Conservation (phyloP, 1,140 invertebrate genomes). For the Trachymyrmex cornetzi region DNA sequence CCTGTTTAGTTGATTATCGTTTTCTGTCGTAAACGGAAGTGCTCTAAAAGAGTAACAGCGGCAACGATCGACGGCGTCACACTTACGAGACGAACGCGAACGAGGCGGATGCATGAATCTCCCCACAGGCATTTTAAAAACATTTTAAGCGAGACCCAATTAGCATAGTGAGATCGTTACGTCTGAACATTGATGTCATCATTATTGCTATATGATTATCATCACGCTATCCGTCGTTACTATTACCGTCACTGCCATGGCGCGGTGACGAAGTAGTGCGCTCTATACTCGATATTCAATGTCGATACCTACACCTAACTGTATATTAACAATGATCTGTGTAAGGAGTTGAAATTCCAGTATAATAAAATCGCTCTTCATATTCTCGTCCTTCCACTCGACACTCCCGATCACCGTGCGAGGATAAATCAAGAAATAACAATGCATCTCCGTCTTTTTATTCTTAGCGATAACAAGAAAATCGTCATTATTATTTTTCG, state of each 20-base stretch:
- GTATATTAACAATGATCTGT: conserved; percentile 69
- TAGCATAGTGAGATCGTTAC: conserved; percentile 46
- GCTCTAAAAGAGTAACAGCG: background rate
- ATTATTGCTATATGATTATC: conserved; percentile 36
- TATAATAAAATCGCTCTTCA: conserved; percentile 60
- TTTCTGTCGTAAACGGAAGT: conserved; percentile 35
- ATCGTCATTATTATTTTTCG: background rate
- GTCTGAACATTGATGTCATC: conserved; percentile 42
- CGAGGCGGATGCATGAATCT: background rate
- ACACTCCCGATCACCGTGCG: too few species aligned
- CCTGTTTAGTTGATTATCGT: background rate
- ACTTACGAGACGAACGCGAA: conserved; percentile 11
- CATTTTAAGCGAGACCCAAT: conserved; percentile 22
- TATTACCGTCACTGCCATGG: conserved; percentile 17
- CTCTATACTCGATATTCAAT: conserved; percentile 68
- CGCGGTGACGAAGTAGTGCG: conserved; percentile 35
- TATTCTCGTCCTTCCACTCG: background rate
- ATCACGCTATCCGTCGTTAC: conserved; percentile 55
- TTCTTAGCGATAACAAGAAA: background rate
- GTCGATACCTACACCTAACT: conserved; percentile 65
- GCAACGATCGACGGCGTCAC: background rate
- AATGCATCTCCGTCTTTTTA: background rate
- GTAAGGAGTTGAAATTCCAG: conserved; percentile 61
- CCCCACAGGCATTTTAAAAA: conserved; percentile 27
- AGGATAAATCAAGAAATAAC: too few species aligned